Conservation (phyloP, 2,113 vertebrate species). For the Actenoides hombroni region DNA sequence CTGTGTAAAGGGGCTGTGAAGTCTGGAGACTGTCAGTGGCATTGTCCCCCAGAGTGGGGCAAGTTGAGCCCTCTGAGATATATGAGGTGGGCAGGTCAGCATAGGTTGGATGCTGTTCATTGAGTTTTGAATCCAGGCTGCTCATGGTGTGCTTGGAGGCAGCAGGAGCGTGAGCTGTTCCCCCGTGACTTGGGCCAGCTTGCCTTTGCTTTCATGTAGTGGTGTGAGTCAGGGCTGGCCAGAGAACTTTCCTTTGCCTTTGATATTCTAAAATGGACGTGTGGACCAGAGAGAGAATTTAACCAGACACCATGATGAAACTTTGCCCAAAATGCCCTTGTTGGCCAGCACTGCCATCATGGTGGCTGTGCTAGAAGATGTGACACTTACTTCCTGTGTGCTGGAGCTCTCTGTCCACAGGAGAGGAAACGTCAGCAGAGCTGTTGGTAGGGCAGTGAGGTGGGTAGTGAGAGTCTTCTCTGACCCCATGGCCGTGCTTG, state of each 20-base stretch:
- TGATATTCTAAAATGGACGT: not conserved
- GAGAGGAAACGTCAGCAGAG: not conserved
- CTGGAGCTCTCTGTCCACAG: not conserved
- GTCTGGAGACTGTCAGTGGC: not conserved
- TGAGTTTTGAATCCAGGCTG: not conserved
- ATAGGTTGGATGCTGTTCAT: not conserved
- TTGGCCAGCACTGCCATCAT: not conserved
- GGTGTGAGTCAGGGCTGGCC: constrained; percentile 19
- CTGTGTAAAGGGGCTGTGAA: not conserved
- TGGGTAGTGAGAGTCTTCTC: not conserved
- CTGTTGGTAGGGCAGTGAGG: not conserved
- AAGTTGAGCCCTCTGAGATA: not conserved
- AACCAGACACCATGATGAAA: not conserved
- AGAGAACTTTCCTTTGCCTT: constrained; percentile 6
- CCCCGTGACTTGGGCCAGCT: not conserved
- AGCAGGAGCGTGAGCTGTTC: not conserved
- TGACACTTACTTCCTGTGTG: not conserved
- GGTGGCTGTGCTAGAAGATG: not conserved
- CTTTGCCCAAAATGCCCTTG: not conserved
- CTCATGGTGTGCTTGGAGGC: not conserved
- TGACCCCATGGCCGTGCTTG: not conserved
- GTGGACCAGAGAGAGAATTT: not conserved
- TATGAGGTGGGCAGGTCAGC: not conserved
- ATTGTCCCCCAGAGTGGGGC: not conserved
- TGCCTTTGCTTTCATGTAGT: not conserved